Conservation (phyloP, 1,140 invertebrate species). For the Dreissena polymorpha region DNA sequence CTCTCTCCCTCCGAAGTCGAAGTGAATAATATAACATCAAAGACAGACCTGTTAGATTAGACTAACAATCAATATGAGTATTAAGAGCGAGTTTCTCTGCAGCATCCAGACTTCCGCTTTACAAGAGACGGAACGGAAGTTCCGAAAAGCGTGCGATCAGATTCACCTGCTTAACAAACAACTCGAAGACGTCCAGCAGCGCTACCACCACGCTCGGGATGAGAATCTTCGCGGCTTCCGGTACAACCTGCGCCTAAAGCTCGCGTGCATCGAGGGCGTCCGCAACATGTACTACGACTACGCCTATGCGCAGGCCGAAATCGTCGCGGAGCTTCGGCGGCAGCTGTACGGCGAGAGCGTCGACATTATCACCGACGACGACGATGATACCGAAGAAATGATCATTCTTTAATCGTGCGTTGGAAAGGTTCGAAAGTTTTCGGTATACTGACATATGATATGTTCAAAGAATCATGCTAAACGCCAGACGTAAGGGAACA, state of each 20-base stretch:
- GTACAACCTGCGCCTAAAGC: constrained; percentile 45
- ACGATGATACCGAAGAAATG: constrained; percentile 13
- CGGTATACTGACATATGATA: too few relatives aligned
- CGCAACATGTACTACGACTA: constrained; percentile 55
- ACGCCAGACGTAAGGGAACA: too few relatives aligned
- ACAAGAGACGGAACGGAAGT: constrained; percentile 28
- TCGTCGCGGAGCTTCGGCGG: constrained; percentile 28
- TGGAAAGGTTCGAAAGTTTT: too few relatives aligned
- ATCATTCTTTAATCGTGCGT: too few relatives aligned
- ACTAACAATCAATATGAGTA: too few relatives aligned
- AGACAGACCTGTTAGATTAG: too few relatives aligned
- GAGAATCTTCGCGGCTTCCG: constrained; percentile 41
- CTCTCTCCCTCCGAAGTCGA: too few relatives aligned
- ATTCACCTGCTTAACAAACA: constrained; percentile 21
- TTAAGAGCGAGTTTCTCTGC: background rate
- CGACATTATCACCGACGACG: constrained; percentile 12
- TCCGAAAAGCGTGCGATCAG: constrained; percentile 22
- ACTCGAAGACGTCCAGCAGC: constrained; percentile 29
- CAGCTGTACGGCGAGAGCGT: constrained; percentile 27
- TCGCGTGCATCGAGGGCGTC: constrained; percentile 46
- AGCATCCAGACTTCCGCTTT: constrained; percentile 6
- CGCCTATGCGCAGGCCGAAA: constrained; percentile 42
- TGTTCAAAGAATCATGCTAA: too few relatives aligned
- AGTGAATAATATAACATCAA: too few relatives aligned
- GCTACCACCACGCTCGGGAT: constrained; percentile 29